Evolutionary conservation across 2,888 invertebrate species (phyloP).

Genomic region (Melieria picta): DNA sequence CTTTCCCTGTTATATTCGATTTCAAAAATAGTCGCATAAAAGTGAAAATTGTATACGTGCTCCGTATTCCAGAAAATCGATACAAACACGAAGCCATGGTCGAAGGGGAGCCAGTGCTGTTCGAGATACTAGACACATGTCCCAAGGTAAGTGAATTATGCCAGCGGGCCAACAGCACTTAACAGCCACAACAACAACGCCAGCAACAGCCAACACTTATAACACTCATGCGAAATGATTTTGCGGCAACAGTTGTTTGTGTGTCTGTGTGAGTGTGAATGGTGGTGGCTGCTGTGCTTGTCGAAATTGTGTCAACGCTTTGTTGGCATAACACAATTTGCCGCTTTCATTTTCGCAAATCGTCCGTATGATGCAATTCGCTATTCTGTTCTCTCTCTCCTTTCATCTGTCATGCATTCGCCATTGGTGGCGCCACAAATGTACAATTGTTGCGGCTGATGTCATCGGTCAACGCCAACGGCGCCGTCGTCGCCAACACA

Average conservation of each 20-base stretch:
- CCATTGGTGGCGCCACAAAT: not conserved
- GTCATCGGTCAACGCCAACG: not conserved
- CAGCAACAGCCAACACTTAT: not conserved
- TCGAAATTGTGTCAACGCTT: too few relatives aligned
- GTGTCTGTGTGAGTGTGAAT: too few relatives aligned
- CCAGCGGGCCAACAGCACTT: not conserved
- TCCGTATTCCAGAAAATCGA: constrained; percentile 77
- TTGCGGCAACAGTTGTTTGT: too few relatives aligned
- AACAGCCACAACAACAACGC: constrained; percentile 10
- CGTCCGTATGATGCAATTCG: not conserved
- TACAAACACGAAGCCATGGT: constrained; percentile 91
- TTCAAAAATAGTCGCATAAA: not conserved
- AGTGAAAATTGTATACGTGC: not conserved
- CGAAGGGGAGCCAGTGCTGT: constrained; percentile 88
- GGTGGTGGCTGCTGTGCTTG: too few relatives aligned
- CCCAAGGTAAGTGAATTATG: constrained; percentile 63
- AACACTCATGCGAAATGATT: constrained; percentile 16
- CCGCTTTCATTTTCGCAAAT: too few relatives aligned
- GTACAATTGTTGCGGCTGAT: too few relatives aligned
- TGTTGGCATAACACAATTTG: too few relatives aligned
- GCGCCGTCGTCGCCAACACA: not conserved
- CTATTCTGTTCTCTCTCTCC: constrained; percentile 14
- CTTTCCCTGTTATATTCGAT: not conserved
- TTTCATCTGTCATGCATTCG: not conserved
- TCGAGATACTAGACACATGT: constrained; percentile 92